Base-by-base conservation (phyloP, 2,113 vertebrate genomes). In the Pycnonotus jocosus region DNA sequence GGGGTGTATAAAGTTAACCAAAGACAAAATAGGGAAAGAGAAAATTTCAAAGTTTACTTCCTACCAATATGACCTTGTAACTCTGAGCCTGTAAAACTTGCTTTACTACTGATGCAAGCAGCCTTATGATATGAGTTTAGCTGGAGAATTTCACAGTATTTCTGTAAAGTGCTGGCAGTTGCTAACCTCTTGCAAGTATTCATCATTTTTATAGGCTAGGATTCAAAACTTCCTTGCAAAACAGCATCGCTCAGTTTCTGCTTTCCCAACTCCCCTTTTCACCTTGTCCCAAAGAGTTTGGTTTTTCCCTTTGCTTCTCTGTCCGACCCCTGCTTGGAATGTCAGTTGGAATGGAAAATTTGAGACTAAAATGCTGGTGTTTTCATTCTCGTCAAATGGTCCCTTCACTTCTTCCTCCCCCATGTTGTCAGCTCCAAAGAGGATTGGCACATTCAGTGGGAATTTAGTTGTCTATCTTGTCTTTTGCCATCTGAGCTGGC, bases 191-290 rank as follows among this genome's bases (percentile, higher is more conserved):
- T 77, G 14, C 0, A 5, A 62, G 48, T 12, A 15, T 42, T 65
- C 35, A 2, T 23, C 54, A 61, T 81, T 91, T 95, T 83, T 81
- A 48, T 33, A 15, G 76, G 71, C 78, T 57, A 10, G 66, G 62
- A 70, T 94, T 95, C 83, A 94, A 90, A 76, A 42, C 54, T 85
- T 93, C 42, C 42, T 66, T 71, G 64, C 57, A 76, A 62, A 95
- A 91, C 57, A 50, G 18, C 72, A 54, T 87, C 38, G 18, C 45
- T 88, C 25, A 18, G 24, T 78, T 86, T 66, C 20, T 58, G 37
- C 35, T 68, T 69, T 92, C 92, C 58, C 66, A 92, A 33, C 45
- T 92, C 78, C 42, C 22, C 58, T 81, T 96, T 96, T 91, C 81
- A 80, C 83, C 61, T 95, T 30, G 0, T 92, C 86, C 62, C 79